Base-by-base conservation (phyloP, 2,888 invertebrate species). In the Agrochola circellaris region DNA sequence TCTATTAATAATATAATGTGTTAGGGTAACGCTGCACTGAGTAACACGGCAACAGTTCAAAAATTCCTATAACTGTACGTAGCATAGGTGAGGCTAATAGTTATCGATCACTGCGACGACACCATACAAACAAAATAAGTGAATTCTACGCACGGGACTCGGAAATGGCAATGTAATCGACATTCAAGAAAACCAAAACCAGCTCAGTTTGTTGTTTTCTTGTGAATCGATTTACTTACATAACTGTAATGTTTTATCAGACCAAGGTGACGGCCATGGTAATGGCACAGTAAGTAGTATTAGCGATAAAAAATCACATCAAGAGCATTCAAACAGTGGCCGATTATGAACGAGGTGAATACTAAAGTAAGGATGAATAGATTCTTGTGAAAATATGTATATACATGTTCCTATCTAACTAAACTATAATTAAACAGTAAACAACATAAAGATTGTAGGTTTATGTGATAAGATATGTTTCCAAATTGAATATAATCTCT, bases 241-340 rank as follows among this genome's bases (percentile, higher is more conserved):
- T 72, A 60, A 65, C 20, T 7, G 54, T 66, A 38, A 17, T 0
- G n/a, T 67, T 71, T 82, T 74, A 82, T 78, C 62, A 78, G 23
- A 51, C 5, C 51, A 11, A 70, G 66, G 70, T 71, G 42, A 78
- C 5, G 67, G 54, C 1, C 67, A 42, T n/a, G 62, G 51, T 67
- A 54, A 56, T 30, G 15, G 26, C 48, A 48, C 54, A 17, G 58
- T 8, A 8, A 8, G 65, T 56, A n/a, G 13, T 64, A 17, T 45
- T 4, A 60, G 34, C 26, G 77, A 77, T 75, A 81, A 77, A 54
- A 81, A 73, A 82, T 60, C 64, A 69, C 62, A 69, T 61, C 68
- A 34, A 69, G 64, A 48, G 7, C 15, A 42, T 65, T 51, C 23
- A 61, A 69, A 77, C 45, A 67, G 78, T 30, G 30, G n/a, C 26